Conservation (phyloP, 1,140 invertebrate species). For the Zaprionus ghesquierei region DNA sequence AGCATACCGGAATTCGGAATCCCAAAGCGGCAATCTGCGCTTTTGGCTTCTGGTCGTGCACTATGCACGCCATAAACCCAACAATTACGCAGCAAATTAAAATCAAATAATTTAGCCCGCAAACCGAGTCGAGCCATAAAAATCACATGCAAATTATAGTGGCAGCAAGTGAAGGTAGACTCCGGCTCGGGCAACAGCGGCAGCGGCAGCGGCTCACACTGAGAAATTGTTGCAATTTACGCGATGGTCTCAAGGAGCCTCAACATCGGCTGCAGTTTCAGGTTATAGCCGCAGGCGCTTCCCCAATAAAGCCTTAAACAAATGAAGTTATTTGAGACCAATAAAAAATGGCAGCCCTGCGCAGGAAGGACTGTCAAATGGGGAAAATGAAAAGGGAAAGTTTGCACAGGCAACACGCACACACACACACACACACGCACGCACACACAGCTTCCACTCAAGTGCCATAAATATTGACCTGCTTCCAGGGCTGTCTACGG, state of each 20-base stretch:
- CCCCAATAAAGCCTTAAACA: slow-evolving; percentile 74
- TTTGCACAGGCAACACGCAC: slow-evolving; percentile 20
- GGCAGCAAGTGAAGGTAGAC: slow-evolving; percentile 17
- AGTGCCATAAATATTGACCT: slow-evolving; percentile 68
- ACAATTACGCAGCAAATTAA: slow-evolving; percentile 81
- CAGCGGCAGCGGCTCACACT: slow-evolving; percentile 13
- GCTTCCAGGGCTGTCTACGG: slow-evolving; percentile 5
- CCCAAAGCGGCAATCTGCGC: slow-evolving; percentile 29
- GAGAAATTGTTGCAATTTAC: slow-evolving; percentile 76
- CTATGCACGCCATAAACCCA: slow-evolving; percentile 28
- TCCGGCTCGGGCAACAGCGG: too few relatives aligned
- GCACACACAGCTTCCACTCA: slow-evolving; percentile 12
- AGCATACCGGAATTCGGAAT: slow-evolving; percentile 30
- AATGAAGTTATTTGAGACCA: slow-evolving; percentile 76
- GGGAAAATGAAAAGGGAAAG: slow-evolving; percentile 60
- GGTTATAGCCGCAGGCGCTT: slow-evolving; percentile 22
- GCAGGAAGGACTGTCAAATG: slow-evolving; percentile 49
- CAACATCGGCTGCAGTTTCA: not conserved
- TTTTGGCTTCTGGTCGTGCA: slow-evolving; percentile 29
- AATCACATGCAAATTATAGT: slow-evolving; percentile 82
- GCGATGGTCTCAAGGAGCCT: slow-evolving; percentile 34
- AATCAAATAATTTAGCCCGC: slow-evolving; percentile 80
- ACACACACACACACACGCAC: too few relatives aligned
- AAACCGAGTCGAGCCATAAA: slow-evolving; percentile 75
- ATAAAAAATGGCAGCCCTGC: slow-evolving; percentile 61